A percentile compares a stretch with the other conserved stretches of the same genome.
phyloP scores from a whole-genome alignment of 2,113 vertebrate genomes.

The Anser cygnoides region DNA sequence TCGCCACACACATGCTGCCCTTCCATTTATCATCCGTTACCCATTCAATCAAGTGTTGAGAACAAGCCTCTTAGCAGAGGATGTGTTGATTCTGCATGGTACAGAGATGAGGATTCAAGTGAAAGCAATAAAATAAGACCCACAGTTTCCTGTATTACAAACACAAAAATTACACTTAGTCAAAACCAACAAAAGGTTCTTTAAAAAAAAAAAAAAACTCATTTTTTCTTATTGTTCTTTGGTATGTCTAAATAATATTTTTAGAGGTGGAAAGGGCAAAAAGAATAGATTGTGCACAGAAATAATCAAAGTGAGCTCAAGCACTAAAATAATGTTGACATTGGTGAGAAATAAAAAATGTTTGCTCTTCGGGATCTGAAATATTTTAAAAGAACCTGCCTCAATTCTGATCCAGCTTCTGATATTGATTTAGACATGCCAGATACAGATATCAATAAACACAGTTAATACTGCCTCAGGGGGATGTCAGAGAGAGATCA shows the following conservation, averaged over 20 bases:
- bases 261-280: neutral
- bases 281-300: neutral
- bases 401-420: neutral
- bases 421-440: neutral
- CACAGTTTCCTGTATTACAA: neutral
- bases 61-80: neutral
- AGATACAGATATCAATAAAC: neutral
- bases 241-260: neutral
- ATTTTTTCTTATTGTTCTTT: neutral
- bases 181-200: neutral
- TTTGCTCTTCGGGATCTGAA: neutral
- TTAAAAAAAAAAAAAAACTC: neutral
- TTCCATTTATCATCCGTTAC: neutral
- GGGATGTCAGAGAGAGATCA: neutral
- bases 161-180: neutral
- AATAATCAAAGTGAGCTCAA: neutral
- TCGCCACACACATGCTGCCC: neutral
- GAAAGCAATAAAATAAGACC: neutral
- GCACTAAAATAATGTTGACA: neutral
- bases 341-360: neutral
- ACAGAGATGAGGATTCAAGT: neutral
- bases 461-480: neutral
- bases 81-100: neutral
- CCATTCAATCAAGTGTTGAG: neutral
- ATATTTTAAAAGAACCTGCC: neutral